Conservation (phyloP, 2,797 vertebrate genomes). For the Hippoglossus hippoglossus region DNA sequence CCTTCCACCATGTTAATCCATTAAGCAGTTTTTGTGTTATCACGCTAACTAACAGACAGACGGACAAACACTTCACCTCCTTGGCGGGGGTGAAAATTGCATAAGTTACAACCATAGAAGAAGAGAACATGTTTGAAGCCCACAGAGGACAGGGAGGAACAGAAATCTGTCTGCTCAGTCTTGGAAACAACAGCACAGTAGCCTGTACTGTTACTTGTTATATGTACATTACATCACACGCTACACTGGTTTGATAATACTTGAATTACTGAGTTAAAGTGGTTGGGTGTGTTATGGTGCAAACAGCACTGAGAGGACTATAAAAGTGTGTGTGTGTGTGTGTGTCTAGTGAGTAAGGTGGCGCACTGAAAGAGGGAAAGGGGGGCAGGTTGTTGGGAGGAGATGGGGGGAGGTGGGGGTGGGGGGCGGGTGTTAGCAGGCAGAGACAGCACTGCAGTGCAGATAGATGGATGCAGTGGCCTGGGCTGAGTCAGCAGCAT, state of each 20-base stretch:
- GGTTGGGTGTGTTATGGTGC: conserved; percentile 63
- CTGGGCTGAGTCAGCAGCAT: conserved; percentile 84
- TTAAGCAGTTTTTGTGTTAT: too few relatives aligned
- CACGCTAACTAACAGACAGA: too few relatives aligned
- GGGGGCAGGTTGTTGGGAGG: too few relatives aligned
- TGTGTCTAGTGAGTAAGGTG: conserved; percentile 31
- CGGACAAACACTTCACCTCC: too few relatives aligned
- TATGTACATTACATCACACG: too few relatives aligned
- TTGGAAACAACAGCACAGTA: too few relatives aligned
- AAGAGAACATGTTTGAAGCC: neutral
- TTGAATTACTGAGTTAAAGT: conserved; percentile 2
- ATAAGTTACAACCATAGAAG: too few relatives aligned
- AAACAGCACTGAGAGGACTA: conserved; percentile 51
- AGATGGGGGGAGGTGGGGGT: neutral
- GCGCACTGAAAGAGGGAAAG: conserved; percentile 57
- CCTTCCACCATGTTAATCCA: too few relatives aligned
- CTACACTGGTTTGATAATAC: neutral
- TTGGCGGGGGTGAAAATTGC: too few relatives aligned
- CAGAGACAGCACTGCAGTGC: conserved; percentile 84
- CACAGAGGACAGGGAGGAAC: neutral
- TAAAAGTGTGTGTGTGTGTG: conserved; percentile 36
- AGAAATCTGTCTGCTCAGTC: neutral
- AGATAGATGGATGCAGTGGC: conserved; percentile 85
- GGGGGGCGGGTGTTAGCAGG: conserved; percentile 24
- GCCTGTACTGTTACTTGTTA: too few relatives aligned